Evolutionary conservation across 2,888 invertebrate species (phyloP), one percentile per base, ranked within the genome.

Genomic region (Pseudoips prasinana): DNA sequence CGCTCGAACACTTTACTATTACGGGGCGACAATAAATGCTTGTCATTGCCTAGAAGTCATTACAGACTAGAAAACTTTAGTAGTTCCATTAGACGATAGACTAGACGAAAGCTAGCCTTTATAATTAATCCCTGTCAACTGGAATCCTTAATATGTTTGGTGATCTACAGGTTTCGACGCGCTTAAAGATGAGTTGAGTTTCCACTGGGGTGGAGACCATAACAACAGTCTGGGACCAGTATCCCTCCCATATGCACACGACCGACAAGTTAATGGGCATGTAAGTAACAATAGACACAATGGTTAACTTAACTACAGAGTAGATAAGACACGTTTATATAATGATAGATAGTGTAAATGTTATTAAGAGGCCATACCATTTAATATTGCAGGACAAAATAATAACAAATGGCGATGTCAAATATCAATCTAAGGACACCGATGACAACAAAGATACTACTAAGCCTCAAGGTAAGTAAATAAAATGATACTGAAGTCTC

Each of bases 121-220:
- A 14, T 3, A 14, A 5, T 14, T 14, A 14, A 2, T 14, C 2
- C 14, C 2, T 14, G 14, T 14, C 5, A 14, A 2, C 14, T n/a
- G n/a, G 14, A 3, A 14, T 14, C 2, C 14, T n/a, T 14, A 14
- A 14, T 14, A 14, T 14, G 2, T 14, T 3, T 14, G 3, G 14
- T 20, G 20, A 7, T 8, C 6, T 28, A 76, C 88, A 73, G 95
- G 95, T 48, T 94, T 94, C 75, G 92, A 92, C 54, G 89, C 90
- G 0, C 61, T 92, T 39, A 94, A 94, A 58, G 95, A 94, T 54
- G 94, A 94, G 78, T 78, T 94, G 44, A 93, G 92, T 55, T 92
- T 93, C 64, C 93, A 94, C 46, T 90, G 94, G 84, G 93, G 83
- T 50, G 93, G 82, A 47, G 92, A 93, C 22, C 94, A 94, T 51